A percentile compares a stretch with the other conserved stretches of the same genome.
These are phyloP conservation scores for Holcopasites calliopsidis DNA, from an alignment of 1,140 invertebrate species.

Conservation along the genomic window DNA sequence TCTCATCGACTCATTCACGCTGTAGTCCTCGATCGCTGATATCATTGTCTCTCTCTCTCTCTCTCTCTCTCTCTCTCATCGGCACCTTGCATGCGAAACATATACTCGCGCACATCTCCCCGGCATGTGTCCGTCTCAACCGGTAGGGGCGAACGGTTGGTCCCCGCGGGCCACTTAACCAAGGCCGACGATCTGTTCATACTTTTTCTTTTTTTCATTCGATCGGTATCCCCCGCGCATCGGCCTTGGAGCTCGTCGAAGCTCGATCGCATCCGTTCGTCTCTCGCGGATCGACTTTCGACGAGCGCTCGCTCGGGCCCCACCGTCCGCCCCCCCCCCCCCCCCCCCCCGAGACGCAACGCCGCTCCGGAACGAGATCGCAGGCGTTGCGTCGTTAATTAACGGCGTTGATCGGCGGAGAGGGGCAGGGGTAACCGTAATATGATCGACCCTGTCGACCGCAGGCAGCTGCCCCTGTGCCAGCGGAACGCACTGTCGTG, in stretches of 20 bases:
- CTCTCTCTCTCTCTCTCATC: conserved; percentile 28
- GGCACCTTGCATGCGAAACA: conserved; percentile 53
- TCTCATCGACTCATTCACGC: conserved; percentile 31
- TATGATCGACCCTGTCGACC: conserved; percentile 55
- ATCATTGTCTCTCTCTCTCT: conserved; percentile 6
- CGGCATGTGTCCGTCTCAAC: conserved; percentile 24
- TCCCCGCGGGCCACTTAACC: background rate
- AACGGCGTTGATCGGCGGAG: background rate
- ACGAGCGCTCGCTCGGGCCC: background rate
- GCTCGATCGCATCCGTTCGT: background rate
- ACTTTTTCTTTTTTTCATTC: too few species aligned
- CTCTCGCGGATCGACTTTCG: background rate
- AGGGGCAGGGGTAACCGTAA: conserved; percentile 4
- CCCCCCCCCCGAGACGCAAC: background rate
- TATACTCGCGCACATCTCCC: conserved; percentile 52
- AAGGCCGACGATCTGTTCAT: too few species aligned
- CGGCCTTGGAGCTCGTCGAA: too few species aligned
- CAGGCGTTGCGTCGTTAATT: conserved; percentile 3
- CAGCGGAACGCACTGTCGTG: conserved; percentile 82
- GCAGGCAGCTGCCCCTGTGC: conserved; percentile 81
- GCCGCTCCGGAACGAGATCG: too few species aligned
- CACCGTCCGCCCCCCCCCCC: background rate
- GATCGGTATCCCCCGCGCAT: background rate
- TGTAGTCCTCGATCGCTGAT: background rate
- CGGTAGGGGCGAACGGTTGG: conserved; percentile 34